These are phyloP conservation scores for Acholoe squamosa DNA, from an alignment of 2,888 invertebrate species.

Conservation along the genomic window DNA sequence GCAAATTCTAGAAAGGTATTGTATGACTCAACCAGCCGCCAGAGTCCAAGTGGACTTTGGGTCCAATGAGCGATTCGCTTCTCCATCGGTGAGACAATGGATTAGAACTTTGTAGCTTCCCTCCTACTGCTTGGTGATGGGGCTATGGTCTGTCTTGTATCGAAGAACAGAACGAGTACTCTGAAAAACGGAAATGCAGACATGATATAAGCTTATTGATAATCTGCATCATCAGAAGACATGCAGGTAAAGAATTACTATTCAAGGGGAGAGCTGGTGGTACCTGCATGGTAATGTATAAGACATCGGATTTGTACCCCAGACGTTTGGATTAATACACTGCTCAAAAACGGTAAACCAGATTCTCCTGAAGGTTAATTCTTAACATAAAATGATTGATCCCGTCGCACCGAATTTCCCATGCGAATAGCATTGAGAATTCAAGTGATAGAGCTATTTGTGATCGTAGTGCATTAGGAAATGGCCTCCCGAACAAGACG, in stretches of 20 bases:
- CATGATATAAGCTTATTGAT: background rate
- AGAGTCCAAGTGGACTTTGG: too few species aligned
- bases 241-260: background rate
- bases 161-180: constrained; percentile 42
- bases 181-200: background rate
- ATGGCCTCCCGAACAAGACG: too few species aligned
- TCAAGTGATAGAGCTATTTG: too few species aligned
- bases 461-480: too few species aligned
- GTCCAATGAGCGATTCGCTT: too few species aligned
- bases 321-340: background rate
- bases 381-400: too few species aligned
- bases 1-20: too few species aligned
- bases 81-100: too few species aligned
- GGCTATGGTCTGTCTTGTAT: constrained; percentile 4
- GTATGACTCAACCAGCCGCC: too few species aligned
- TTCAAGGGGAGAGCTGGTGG: background rate
- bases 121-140: background rate
- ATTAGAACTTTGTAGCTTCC: background rate
- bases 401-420: too few species aligned
- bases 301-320: background rate
- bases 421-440: too few species aligned
- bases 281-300: background rate
- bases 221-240: background rate
- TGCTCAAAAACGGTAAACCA: background rate
- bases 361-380: too few species aligned